Evolutionary conservation across 2,888 invertebrate species (phyloP), one percentile per base, ranked within the genome.

Genomic region (Brachypterus glaber): DNA sequence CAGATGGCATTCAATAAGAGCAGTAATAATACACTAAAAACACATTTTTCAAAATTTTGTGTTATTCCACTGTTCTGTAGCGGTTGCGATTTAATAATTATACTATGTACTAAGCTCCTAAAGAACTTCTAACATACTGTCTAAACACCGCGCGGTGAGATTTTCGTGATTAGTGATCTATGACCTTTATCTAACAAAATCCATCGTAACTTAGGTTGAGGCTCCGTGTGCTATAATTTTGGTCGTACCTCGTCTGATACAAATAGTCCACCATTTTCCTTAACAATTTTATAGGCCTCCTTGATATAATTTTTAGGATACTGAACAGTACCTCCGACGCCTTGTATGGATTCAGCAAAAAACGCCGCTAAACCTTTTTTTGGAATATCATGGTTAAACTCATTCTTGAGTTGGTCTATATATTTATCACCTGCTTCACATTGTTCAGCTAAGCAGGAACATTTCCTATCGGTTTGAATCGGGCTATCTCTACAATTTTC

Each of bases 321-420:
- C 62, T 97, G 97, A 0, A 96, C 84, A 0, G 82, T 73, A 1
- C 97, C 97, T 9, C 95, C 95, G 4, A 93, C 87, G 11, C 97
- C 97, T 69, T 95, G 96, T 49, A 98, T 96, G 1, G 91, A 85
- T 64, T 98, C 97, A 0, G 88, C 90, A 60, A 96, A 85, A 62
- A 96, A 80, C 3, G 80, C 96, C 0, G 93, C 97, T 3, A 91
- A 74, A 36, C 74, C 74, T 14, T 80, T 80, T 40, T 79, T 77
- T 0, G 92, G 85, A 46, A 90, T 63, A 5, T 85, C 83, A 61
- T 82, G 83, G 41, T 75, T 73, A 49, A 95, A 73, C 3, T 83
- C 72, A 65, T 91, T 82, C 40, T 79, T 72, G 17, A 93, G 72
- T 55, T 92, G 86, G n/a, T 80, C 74, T 16, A 88, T 70, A 59